Evolutionary conservation across 2,113 vertebrate species (phyloP).

Genomic region (Amia ocellicauda): DNA sequence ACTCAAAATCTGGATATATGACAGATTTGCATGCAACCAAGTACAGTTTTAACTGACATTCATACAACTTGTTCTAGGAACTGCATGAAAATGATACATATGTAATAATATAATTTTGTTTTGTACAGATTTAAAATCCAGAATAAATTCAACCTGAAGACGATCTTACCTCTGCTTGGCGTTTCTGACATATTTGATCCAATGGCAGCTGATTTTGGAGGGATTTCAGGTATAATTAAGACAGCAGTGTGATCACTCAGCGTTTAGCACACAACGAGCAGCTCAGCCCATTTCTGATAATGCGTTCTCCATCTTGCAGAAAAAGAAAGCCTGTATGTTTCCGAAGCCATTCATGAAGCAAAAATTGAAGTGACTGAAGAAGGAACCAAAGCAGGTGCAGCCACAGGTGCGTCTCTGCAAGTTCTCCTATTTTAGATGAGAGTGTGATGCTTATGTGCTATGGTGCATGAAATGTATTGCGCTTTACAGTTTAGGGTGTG

Average conservation of each 20-base stretch:
- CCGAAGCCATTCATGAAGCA: constrained; percentile 80
- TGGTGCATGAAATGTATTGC: too few relatives aligned
- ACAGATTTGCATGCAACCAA: too few relatives aligned
- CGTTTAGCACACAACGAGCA: not conserved
- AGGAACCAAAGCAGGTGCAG: constrained; percentile 75
- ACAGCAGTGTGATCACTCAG: too few relatives aligned
- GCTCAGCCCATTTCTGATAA: not conserved
- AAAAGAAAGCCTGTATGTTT: constrained; percentile 75
- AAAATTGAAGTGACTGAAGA: constrained; percentile 80
- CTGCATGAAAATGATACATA: too few relatives aligned
- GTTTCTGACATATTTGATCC: constrained; percentile 80
- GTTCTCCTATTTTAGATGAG: too few relatives aligned
- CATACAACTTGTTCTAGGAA: too few relatives aligned
- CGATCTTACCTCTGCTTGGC: constrained; percentile 72
- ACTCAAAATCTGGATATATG: too few relatives aligned
- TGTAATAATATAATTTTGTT: not conserved
- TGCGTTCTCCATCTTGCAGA: constrained; percentile 46
- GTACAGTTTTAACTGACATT: too few relatives aligned
- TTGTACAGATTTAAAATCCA: constrained; percentile 78
- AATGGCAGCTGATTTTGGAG: constrained; percentile 77
- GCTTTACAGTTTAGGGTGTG: too few relatives aligned
- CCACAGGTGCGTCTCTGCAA: constrained; percentile 70
- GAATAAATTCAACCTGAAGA: constrained; percentile 79
- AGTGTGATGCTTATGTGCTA: too few relatives aligned
- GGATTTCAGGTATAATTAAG: constrained; percentile 76